Conservation (phyloP, 2,113 vertebrate species). For the Mirza zaza region DNA sequence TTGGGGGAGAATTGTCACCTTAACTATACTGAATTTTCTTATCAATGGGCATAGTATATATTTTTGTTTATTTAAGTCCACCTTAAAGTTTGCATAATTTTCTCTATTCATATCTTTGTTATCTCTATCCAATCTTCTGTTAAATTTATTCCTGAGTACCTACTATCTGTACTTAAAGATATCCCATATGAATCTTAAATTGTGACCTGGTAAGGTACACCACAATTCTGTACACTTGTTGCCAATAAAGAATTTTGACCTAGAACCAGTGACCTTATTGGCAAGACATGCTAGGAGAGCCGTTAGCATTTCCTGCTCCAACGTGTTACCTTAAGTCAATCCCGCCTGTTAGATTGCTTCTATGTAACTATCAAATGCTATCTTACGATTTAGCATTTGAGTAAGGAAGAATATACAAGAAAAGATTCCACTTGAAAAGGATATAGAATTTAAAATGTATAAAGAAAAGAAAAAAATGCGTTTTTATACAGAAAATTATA, state of each 20-base stretch:
- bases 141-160: background rate
- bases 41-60: background rate
- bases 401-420: conserved; percentile 12
- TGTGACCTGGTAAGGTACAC: background rate
- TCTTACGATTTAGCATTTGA: background rate
- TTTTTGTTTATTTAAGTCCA: background rate
- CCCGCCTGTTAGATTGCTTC: background rate
- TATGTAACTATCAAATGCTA: background rate
- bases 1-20: background rate
- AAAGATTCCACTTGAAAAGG: background rate
- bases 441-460: background rate
- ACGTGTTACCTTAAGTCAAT: background rate
- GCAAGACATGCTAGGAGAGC: background rate
- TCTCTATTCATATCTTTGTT: background rate
- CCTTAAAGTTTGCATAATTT: background rate
- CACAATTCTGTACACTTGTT: background rate
- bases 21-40: background rate
- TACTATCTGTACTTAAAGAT: conserved; percentile 2
- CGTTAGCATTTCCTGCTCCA: background rate
- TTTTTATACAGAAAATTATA: background rate
- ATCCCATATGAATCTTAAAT: background rate
- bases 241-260: background rate
- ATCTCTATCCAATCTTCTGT: background rate
- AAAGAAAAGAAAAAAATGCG: background rate
- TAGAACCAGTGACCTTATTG: background rate